A percentile compares a stretch with the other conserved stretches of the same genome.
These are phyloP conservation scores for Rhynchophorus ferrugineus DNA, from an alignment of 1,140 invertebrate genomes.

Conservation along the genomic window DNA sequence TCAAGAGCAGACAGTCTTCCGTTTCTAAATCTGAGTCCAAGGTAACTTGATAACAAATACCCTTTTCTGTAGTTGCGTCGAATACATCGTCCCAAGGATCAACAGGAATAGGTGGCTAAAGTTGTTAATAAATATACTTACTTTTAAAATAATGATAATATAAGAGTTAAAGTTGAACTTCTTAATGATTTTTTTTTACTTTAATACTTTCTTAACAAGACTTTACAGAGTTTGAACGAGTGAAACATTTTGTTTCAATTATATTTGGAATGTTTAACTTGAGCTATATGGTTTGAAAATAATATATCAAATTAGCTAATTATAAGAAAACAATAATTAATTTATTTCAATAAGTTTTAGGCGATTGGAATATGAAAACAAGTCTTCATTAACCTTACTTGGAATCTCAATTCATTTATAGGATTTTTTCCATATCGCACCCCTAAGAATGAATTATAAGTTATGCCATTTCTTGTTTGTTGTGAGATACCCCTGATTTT, in stretches of 20 bases:
- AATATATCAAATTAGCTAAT: too few species aligned
- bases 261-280: too few species aligned
- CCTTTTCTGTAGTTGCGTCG: constrained; percentile 22
- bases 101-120: constrained; percentile 19
- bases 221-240: too few species aligned
- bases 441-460: constrained; percentile 15
- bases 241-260: too few species aligned
- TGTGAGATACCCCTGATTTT: constrained; percentile 12
- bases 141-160: neutral
- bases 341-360: too few species aligned
- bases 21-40: constrained; percentile 12
- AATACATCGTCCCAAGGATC: constrained; percentile 24
- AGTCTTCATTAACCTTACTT: too few species aligned
- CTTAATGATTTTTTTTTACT: neutral
- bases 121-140: too few species aligned
- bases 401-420: constrained; percentile 12
- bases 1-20: constrained; percentile 23
- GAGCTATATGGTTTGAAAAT: too few species aligned
- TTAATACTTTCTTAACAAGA: too few species aligned
- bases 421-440: constrained; percentile 18
- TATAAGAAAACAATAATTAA: too few species aligned
- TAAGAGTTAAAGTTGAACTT: neutral
- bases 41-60: constrained; percentile 18
- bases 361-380: too few species aligned
- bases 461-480: constrained; percentile 8